phyloP scores from a whole-genome alignment of 2,888 invertebrate genomes.

The Coenonympha arcania region DNA sequence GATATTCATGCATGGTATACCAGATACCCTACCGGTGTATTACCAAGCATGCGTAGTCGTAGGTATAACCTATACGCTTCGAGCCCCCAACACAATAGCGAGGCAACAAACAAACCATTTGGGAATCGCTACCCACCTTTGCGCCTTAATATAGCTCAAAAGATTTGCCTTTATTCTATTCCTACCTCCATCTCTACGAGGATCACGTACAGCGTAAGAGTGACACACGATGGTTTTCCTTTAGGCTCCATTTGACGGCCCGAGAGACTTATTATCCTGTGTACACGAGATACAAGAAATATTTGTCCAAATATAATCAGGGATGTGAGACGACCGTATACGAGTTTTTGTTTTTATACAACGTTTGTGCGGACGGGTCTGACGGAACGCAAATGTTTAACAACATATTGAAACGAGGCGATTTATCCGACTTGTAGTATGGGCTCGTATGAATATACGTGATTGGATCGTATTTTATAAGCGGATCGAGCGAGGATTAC shows the following conservation, averaged over 20 bases:
- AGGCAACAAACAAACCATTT: conserved; percentile 60
- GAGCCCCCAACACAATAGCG: conserved; percentile 52
- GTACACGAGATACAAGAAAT: conserved; percentile 64
- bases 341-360: conserved; percentile 64
- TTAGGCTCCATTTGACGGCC: conserved; percentile 66
- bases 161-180: conserved; percentile 65
- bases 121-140: conserved; percentile 55
- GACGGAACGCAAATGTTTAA: conserved; percentile 61
- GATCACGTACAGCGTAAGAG: conserved; percentile 62
- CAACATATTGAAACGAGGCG: conserved; percentile 56
- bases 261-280: conserved; percentile 71
- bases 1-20: conserved; percentile 42
- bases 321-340: conserved; percentile 59
- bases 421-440: conserved; percentile 26
- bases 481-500: conserved; percentile 18
- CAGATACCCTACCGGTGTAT: too few relatives aligned
- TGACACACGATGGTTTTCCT: conserved; percentile 62
- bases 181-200: conserved; percentile 51
- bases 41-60: too few relatives aligned
- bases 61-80: too few relatives aligned
- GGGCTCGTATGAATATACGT: conserved; percentile 24
- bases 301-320: conserved; percentile 73
- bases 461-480: conserved; percentile 23
- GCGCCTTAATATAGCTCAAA: conserved; percentile 64
- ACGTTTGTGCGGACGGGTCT: conserved; percentile 51